Percentiles rank a stretch among this genome's conserved stretches.
phyloP scores from a whole-genome alignment of 2,797 vertebrate species.

The Myiothlypis chrysogaster region DNA sequence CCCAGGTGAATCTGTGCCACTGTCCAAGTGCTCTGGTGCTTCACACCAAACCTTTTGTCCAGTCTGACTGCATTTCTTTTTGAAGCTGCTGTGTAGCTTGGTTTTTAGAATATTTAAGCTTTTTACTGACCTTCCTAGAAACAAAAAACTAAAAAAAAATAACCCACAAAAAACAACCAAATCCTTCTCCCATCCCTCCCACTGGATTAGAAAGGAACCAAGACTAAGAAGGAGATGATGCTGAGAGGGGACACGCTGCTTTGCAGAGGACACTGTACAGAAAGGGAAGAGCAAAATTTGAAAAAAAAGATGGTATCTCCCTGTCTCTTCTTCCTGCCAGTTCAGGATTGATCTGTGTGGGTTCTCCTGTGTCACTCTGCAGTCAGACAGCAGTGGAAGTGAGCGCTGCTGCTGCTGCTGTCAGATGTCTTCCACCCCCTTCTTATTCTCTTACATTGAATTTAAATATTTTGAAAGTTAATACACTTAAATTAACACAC shows the following conservation, averaged over 20 bases:
- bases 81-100: not conserved
- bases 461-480: slow-evolving; percentile 57
- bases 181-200: not conserved
- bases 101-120: not conserved
- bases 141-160: not conserved
- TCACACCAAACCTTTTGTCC: not conserved
- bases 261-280: not conserved
- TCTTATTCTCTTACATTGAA: not conserved
- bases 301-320: fast-evolving
- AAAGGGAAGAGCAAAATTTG: not conserved
- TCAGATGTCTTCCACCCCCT: not conserved
- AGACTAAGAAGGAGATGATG: not conserved
- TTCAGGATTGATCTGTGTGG: not conserved
- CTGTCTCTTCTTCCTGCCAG: not conserved
- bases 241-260: not conserved
- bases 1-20: not conserved
- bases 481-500: not conserved
- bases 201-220: not conserved
- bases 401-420: not conserved
- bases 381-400: not conserved
- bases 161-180: too few relatives aligned
- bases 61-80: not conserved
- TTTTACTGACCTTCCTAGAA: not conserved
- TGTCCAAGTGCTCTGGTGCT: not conserved
- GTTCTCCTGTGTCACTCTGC: not conserved